Evolutionary conservation across 2,797 vertebrate species (phyloP).

Genomic region (Odontamblyopus rebecca): DNA sequence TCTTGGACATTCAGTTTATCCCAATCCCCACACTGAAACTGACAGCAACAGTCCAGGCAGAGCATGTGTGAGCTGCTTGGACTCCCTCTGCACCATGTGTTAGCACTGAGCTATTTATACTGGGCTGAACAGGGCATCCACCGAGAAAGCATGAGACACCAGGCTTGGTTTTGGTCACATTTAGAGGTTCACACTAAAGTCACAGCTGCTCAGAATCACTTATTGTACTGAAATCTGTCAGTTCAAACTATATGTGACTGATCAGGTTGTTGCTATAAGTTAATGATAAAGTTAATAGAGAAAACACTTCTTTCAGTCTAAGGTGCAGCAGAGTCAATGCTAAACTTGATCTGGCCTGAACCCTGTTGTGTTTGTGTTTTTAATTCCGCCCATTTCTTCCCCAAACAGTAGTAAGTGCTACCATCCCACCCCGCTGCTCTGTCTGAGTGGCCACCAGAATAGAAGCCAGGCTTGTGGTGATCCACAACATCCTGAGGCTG

Average conservation of each 20-base stretch:
- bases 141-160: conserved; percentile 42
- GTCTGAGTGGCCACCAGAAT: conserved; percentile 52
- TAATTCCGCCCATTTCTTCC: conserved; percentile 46
- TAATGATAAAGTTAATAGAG: neutral
- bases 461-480: conserved; percentile 67
- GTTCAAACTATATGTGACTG: neutral
- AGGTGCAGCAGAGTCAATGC: conserved; percentile 42
- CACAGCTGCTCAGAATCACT: conserved; percentile 12
- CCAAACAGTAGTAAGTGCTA: conserved; percentile 48
- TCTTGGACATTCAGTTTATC: neutral
- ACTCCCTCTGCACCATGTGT: conserved; percentile 57
- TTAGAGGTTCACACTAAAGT: conserved; percentile 21
- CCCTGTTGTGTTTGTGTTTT: conserved; percentile 62
- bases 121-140: conserved; percentile 53
- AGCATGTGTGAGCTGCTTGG: conserved; percentile 54
- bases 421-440: conserved; percentile 54
- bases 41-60: conserved; percentile 55
- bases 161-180: conserved; percentile 35
- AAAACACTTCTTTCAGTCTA: neutral
- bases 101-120: conserved; percentile 73
- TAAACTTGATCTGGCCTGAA: conserved; percentile 56
- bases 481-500: conserved; percentile 68
- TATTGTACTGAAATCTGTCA: neutral
- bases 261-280: neutral
- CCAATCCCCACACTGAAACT: conserved; percentile 39